Base-by-base conservation (phyloP, 2,888 invertebrate species). In the Euzophera pinguis region DNA sequence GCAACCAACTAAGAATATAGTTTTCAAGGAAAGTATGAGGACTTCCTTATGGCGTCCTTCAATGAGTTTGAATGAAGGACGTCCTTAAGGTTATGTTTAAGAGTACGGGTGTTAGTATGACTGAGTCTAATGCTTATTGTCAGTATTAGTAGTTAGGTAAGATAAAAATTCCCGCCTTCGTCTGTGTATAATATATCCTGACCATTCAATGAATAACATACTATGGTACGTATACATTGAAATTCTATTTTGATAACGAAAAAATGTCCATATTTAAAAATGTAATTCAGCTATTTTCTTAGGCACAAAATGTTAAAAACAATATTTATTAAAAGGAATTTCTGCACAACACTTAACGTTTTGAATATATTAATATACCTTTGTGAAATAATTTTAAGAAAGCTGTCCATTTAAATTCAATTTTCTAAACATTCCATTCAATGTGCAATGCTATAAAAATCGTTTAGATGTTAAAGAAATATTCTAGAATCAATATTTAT, bases 81-180 rank as follows among this genome's bases (percentile, higher is more conserved):
- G n/a, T n/a, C n/a, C n/a, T n/a, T n/a, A n/a, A n/a, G n/a, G n/a
- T n/a, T n/a, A n/a, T n/a, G n/a, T 45, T 12, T n/a, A n/a, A n/a
- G n/a, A n/a, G n/a, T n/a, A n/a, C n/a, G n/a, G n/a, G n/a, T n/a
- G n/a, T 1, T 45, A 16, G 13, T 39, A 16, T 29, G 32, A 45
- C 45, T 16, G 32, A 45, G 27, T 43, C 13, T 45, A 17, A 41
- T 45, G 14, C 29, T 32, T n/a, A 13, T 13, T 43, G 43, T 45
- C 45, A 45, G 45, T 45, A 45, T 45, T 45, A 45, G 45, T 45
- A 45, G 45, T 12, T 45, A 45, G 32, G 32, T 9, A 32, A 13
- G 5, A 22, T 22, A 45, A 32, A 45, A 45, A 45, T 14, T 39
- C 29, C 45, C 45, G 45, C 45, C 45, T 45, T 32, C 0, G 4